These are phyloP conservation scores for Gymnoscopelus braueri DNA, from an alignment of 2,797 vertebrate species.

Conservation along the genomic window DNA sequence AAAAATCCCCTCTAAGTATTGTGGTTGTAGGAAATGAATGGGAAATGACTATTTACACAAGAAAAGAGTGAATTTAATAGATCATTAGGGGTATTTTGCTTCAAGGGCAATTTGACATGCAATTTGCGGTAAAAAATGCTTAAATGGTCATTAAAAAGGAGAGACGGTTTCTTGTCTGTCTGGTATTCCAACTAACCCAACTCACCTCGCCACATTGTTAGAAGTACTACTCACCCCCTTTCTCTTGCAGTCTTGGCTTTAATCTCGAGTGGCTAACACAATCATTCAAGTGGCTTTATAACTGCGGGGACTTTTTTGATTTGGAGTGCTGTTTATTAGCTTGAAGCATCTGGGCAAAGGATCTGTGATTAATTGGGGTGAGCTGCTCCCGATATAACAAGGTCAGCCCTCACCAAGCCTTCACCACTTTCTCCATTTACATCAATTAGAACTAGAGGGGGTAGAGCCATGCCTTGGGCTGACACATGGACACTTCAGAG, in stretches of 20 bases:
- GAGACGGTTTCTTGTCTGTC: constrained; percentile 44
- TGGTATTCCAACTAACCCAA: constrained; percentile 62
- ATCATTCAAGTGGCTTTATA: constrained; percentile 72
- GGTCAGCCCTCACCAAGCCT: constrained; percentile 87
- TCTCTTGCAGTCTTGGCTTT: constrained; percentile 66
- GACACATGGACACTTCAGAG: constrained; percentile 20
- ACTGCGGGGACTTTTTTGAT: constrained; percentile 74
- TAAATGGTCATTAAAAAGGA: constrained; percentile 52
- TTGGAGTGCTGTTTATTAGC: constrained; percentile 86
- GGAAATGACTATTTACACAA: constrained; percentile 75
- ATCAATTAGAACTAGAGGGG: constrained; percentile 90
- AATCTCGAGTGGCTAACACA: constrained; percentile 69
- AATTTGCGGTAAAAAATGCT: constrained; percentile 73
- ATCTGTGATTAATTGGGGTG: constrained; percentile 97
- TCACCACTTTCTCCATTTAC: constrained; percentile 85
- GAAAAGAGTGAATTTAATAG: constrained; percentile 57
- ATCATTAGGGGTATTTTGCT: constrained; percentile 75
- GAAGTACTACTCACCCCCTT: constrained; percentile 55
- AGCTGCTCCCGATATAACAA: constrained; percentile 87
- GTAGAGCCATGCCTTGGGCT: constrained; percentile 66
- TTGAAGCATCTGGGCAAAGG: constrained; percentile 85
- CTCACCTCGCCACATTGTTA: constrained; percentile 52
- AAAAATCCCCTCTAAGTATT: constrained; percentile 73
- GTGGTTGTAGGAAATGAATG: constrained; percentile 60
- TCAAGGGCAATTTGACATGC: constrained; percentile 77